A percentile compares a stretch with the other conserved stretches of the same genome.
Evolutionary conservation across 2,888 invertebrate genomes (phyloP).

Genomic region (Troglohyphantes excavatus): DNA sequence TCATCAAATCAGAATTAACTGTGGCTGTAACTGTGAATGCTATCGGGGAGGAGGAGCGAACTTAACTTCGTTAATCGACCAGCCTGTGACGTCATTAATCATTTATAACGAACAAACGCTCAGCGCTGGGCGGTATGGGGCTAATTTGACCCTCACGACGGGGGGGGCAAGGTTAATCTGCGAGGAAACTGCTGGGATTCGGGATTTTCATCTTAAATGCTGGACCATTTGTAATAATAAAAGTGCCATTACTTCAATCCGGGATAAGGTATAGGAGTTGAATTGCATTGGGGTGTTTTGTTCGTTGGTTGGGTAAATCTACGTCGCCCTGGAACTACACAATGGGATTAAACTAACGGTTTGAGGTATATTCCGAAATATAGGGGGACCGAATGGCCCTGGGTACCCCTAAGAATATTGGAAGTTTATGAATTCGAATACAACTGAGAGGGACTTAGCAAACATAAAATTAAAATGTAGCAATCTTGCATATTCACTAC

Average conservation of each 20-base stretch:
- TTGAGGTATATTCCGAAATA: too few relatives aligned
- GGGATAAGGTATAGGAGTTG: background rate
- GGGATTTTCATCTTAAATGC: constrained; percentile 26
- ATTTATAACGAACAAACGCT: constrained; percentile 46
- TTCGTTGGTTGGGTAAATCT: too few relatives aligned
- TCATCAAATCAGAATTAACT: constrained; percentile 67
- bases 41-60: constrained; percentile 31
- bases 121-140: constrained; percentile 15
- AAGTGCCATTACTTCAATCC: background rate
- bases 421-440: too few relatives aligned
- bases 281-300: background rate
- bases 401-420: too few relatives aligned
- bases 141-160: constrained; percentile 35
- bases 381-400: too few relatives aligned
- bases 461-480: too few relatives aligned
- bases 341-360: too few relatives aligned
- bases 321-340: too few relatives aligned
- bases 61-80: constrained; percentile 69
- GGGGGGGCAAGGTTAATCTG: constrained; percentile 37
- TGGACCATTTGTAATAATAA: constrained; percentile 37
- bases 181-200: constrained; percentile 22
- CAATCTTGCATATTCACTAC: too few relatives aligned
- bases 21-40: background rate
- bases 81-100: constrained; percentile 44
- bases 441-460: too few relatives aligned